A percentile compares a stretch with the other conserved stretches of the same genome.
Evolutionary conservation across 2,113 vertebrate genomes (phyloP).

Genomic region (Tiliqua scincoides): DNA sequence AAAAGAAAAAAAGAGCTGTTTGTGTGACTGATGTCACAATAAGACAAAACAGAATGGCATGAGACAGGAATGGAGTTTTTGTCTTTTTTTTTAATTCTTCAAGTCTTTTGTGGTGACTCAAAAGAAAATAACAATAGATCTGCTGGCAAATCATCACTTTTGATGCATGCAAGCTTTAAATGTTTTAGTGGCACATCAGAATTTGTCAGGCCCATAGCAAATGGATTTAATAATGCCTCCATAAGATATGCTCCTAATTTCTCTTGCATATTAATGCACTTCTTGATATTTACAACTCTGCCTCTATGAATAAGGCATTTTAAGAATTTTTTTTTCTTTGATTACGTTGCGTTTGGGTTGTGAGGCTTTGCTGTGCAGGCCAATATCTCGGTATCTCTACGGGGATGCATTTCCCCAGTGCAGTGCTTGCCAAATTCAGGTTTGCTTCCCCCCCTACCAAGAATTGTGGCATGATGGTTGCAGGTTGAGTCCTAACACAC

Average conservation of each 20-base stretch:
- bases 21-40: constrained; percentile 58
- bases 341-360: no score
- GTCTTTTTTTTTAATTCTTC: constrained; percentile 22
- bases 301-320: constrained; percentile 35
- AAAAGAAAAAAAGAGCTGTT: constrained; percentile 54
- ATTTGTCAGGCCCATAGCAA: constrained; percentile 47
- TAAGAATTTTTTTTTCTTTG: neutral
- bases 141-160: constrained; percentile 52
- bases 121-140: constrained; percentile 48
- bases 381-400: no score
- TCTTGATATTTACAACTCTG: constrained; percentile 49
- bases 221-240: constrained; percentile 58
- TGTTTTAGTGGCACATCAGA: constrained; percentile 13
- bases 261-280: constrained; percentile 46
- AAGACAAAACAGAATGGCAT: constrained; percentile 56
- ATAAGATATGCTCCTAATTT: constrained; percentile 56
- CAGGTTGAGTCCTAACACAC: no score
- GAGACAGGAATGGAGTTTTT: constrained; percentile 19
- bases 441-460: no score
- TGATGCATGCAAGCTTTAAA: constrained; percentile 40
- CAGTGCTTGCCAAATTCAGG: no score
- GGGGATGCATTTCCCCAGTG: no score
- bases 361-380: no score
- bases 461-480: no score
- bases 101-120: constrained; percentile 31